Conservation (phyloP, 2,797 vertebrate species). For the Limnodromus scolopaceus region DNA sequence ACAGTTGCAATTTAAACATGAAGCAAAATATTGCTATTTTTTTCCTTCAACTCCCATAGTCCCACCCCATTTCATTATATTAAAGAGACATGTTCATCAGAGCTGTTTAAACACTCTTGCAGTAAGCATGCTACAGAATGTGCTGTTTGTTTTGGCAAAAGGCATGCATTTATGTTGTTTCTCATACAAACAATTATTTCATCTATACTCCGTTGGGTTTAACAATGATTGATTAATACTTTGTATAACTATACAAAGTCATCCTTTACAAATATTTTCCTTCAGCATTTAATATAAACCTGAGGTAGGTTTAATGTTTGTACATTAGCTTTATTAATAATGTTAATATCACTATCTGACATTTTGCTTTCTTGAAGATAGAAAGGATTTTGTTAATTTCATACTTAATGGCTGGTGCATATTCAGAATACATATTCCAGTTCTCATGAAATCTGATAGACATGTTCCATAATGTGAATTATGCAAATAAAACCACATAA, state of each 20-base stretch:
- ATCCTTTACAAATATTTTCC: background rate
- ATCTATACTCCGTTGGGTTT: background rate
- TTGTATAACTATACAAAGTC: conserved; percentile 13
- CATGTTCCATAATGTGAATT: conserved; percentile 21
- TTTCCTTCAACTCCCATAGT: background rate
- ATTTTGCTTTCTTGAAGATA: background rate
- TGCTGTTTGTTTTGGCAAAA: conserved; percentile 26
- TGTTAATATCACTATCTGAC: background rate
- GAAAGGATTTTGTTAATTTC: conserved; percentile 29
- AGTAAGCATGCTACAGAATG: background rate
- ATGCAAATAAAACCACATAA: conserved; percentile 44
- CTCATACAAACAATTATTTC: background rate
- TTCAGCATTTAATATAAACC: conserved; percentile 12
- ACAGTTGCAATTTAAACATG: background rate
- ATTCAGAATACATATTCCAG: background rate
- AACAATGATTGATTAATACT: background rate
- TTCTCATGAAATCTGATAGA: conserved; percentile 32
- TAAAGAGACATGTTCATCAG: background rate
- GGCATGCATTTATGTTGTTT: background rate
- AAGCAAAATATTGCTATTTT: background rate
- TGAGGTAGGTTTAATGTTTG: background rate
- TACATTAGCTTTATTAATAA: conserved; percentile 12
- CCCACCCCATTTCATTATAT: background rate
- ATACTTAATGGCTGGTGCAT: conserved; percentile 2
- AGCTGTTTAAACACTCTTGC: background rate